These are phyloP conservation scores for Epinephelus moara DNA, from an alignment of 2,113 vertebrate species.

Conservation along the genomic window DNA sequence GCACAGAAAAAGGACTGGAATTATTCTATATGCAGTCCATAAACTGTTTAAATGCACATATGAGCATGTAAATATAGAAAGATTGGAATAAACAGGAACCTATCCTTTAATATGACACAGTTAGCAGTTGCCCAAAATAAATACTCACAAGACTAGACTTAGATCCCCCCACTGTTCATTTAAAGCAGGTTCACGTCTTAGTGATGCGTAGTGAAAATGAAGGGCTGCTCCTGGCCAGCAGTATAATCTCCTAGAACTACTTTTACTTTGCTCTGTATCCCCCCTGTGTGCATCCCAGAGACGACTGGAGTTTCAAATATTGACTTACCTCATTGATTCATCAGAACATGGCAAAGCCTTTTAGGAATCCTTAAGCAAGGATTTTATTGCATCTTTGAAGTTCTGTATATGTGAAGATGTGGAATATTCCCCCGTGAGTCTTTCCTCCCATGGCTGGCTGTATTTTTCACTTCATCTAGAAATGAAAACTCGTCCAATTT, in stretches of 20 bases:
- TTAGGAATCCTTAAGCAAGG: slow-evolving; percentile 64
- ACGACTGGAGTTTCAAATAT: slow-evolving; percentile 60
- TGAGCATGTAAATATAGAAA: background rate
- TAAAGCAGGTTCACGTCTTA: slow-evolving; percentile 9
- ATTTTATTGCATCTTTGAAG: slow-evolving; percentile 66
- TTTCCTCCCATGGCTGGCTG: slow-evolving; percentile 11
- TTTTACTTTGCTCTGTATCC: slow-evolving; percentile 34
- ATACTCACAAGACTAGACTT: background rate
- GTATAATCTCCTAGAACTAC: slow-evolving; percentile 36
- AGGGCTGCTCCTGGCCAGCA: slow-evolving; percentile 31
- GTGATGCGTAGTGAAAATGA: slow-evolving; percentile 17
- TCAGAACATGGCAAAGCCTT: slow-evolving; percentile 58
- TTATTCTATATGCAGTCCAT: background rate
- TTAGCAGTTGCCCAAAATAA: background rate
- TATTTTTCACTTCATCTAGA: slow-evolving; percentile 2
- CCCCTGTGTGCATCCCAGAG: slow-evolving; percentile 22
- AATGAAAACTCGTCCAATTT: slow-evolving; percentile 26
- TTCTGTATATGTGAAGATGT: slow-evolving; percentile 49
- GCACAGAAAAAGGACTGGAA: background rate
- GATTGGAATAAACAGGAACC: background rate
- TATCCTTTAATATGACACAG: slow-evolving; percentile 4
- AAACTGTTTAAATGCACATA: background rate
- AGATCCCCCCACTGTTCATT: background rate
- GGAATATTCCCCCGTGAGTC: slow-evolving; percentile 40
- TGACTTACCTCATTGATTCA: slow-evolving; percentile 64